These are phyloP conservation scores for Crotalus adamanteus DNA, from an alignment of 2,797 vertebrate species.

Conservation along the genomic window DNA sequence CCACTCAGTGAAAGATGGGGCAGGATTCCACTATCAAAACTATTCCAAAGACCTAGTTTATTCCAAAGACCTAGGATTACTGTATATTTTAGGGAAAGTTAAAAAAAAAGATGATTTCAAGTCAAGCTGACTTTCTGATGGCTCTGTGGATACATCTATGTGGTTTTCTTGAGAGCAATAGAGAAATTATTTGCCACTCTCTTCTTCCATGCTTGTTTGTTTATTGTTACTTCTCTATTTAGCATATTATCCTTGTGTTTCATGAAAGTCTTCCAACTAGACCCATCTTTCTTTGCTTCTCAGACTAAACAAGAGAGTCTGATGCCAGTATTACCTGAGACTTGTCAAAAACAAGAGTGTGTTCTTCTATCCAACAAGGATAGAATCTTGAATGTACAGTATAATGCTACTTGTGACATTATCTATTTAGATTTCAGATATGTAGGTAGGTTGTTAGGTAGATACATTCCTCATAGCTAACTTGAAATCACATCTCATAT, in stretches of 20 bases:
- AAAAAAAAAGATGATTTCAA: background rate
- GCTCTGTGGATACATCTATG: background rate
- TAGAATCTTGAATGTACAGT: background rate
- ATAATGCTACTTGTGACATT: background rate
- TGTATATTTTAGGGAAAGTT: background rate
- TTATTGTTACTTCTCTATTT: background rate
- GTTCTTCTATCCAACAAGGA: background rate
- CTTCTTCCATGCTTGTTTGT: background rate
- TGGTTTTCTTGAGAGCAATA: background rate
- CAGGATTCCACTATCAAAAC: background rate
- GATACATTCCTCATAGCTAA: background rate
- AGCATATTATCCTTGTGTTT: background rate
- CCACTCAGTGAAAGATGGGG: accelerated
- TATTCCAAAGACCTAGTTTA: conserved; percentile 17
- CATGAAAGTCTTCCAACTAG: background rate
- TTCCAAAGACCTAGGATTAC: background rate
- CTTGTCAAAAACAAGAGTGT: background rate
- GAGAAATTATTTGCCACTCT: background rate
- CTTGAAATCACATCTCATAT: conserved; percentile 10
- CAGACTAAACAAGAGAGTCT: background rate
- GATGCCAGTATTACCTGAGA: background rate
- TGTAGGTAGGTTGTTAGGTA: background rate
- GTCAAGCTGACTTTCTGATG: background rate
- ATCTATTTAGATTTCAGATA: background rate
- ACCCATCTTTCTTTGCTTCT: background rate